Evolutionary conservation across 2,888 invertebrate species (phyloP).

Genomic region (Melinopterus prodromus): DNA sequence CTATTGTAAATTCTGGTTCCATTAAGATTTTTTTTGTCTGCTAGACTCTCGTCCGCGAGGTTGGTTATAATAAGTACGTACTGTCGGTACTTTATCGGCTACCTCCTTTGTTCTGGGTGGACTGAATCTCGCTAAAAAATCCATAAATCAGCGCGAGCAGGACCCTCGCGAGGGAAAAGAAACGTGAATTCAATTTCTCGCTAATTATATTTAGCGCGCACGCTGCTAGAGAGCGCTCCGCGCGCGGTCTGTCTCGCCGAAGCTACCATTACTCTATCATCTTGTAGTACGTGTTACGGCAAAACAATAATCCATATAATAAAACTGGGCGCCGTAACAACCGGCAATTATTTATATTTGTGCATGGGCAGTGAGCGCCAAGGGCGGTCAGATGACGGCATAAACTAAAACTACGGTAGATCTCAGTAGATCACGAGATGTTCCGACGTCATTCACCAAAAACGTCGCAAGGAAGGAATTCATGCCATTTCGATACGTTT

Average conservation of each 20-base stretch:
- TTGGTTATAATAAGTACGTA: neutral
- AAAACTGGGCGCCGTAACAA: neutral
- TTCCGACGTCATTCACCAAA: too few relatives aligned
- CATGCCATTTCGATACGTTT: too few relatives aligned
- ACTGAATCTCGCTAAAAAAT: neutral
- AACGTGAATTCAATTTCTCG: neutral
- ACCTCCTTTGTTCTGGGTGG: neutral
- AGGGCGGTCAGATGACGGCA: neutral
- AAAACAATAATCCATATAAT: neutral
- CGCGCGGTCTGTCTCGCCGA: neutral
- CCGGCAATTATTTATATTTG: neutral
- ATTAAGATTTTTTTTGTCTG: neutral
- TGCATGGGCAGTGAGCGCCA: neutral
- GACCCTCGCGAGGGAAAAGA: neutral
- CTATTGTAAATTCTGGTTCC: slow-evolving; percentile 4
- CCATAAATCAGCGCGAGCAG: neutral
- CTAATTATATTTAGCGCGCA: slow-evolving; percentile 4
- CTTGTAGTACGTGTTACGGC: neutral
- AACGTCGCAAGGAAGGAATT: too few relatives aligned
- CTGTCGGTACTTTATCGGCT: neutral
- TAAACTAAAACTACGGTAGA: neutral
- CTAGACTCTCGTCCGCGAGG: neutral
- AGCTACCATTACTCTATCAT: slow-evolving; percentile 4
- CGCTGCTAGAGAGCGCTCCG: neutral
- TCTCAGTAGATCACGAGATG: neutral